Base-by-base conservation (phyloP, 1,140 invertebrate genomes). In the Lepeophtheirus salmonis region DNA sequence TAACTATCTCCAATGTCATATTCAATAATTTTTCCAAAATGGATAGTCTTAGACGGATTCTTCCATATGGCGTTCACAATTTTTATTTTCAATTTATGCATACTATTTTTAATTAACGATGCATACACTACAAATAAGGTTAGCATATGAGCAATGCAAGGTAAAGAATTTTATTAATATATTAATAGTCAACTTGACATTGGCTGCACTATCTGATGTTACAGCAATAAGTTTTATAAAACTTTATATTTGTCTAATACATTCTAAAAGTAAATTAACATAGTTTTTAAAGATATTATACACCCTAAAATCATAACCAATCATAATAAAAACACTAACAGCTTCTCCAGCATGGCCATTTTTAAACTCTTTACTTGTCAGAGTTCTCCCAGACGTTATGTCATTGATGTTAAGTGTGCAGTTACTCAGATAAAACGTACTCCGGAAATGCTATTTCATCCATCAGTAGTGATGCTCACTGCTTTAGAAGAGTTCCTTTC, bases 151-250 rank as follows among this genome's bases (percentile, higher is more conserved):
- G 6, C 30, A 41, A 41, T 41, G 30, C n/a, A 41, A 41, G n/a
- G n/a, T n/a, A 41, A 41, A n/a, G 30, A 41, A 41, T 41, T 41
- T 41, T 41, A 41, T 41, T 41, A n/a, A 41, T 41, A 41, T n/a
- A 10, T 41, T 41, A 41, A 41, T 41, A 41, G 30, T n/a, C 30
- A 41, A n/a, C 30, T 41, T 41, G 6, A 10, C 6, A 41, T 41
- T 41, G 30, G 30, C 30, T n/a, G 30, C 30, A 41, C n/a, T 41
- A 41, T 41, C 30, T 41, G 30, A 41, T 41, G 30, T 41, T 41
- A n/a, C n/a, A n/a, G 30, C 30, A 41, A 41, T 41, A 41, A 41
- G 6, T 41, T 41, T n/a, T 6, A 10, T n/a, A 41, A 41, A 41
- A 10, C 6, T 41, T 41, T 41, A 10, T 6, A 10, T 10, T 41